Percentiles rank a stretch among this genome's conserved stretches.
Conservation (phyloP, 2,797 vertebrate genomes). For the Anomalospiza imberbis region DNA sequence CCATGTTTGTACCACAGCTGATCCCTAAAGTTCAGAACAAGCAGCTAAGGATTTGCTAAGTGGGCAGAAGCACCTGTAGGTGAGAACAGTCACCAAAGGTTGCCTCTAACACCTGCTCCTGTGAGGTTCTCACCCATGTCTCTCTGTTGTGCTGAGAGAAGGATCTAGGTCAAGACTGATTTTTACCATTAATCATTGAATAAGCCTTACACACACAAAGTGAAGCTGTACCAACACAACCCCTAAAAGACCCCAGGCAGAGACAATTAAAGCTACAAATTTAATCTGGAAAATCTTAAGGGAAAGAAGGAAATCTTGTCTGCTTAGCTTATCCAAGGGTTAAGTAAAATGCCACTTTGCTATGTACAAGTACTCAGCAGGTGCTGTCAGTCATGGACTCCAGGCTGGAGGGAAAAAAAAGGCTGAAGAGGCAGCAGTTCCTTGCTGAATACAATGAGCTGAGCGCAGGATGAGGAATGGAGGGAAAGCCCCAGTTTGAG, state of each 20-base stretch:
- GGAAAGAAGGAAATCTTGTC: not conserved
- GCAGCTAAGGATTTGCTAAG: not conserved
- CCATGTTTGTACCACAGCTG: not conserved
- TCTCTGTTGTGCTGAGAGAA: not conserved
- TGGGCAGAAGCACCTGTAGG: not conserved
- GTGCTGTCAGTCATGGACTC: not conserved
- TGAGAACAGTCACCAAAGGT: not conserved
- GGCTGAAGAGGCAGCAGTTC: not conserved
- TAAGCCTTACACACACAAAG: not conserved
- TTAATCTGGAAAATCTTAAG: not conserved
- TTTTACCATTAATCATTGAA: not conserved
- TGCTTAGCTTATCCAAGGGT: not conserved
- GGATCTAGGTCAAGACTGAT: not conserved
- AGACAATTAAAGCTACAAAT: not conserved
- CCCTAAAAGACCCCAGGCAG: not conserved
- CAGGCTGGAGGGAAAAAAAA: not conserved
- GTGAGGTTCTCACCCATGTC: too few relatives aligned
- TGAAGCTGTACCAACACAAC: not conserved
- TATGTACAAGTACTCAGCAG: not conserved
- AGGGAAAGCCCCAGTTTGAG: not conserved
- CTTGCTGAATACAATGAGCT: not conserved
- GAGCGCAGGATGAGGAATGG: not conserved
- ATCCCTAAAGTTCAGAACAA: not conserved
- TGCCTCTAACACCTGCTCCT: not conserved
- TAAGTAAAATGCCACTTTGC: not conserved